Evolutionary conservation across 2,888 invertebrate genomes (phyloP).

Genomic region (Dromius quadrimaculatus): DNA sequence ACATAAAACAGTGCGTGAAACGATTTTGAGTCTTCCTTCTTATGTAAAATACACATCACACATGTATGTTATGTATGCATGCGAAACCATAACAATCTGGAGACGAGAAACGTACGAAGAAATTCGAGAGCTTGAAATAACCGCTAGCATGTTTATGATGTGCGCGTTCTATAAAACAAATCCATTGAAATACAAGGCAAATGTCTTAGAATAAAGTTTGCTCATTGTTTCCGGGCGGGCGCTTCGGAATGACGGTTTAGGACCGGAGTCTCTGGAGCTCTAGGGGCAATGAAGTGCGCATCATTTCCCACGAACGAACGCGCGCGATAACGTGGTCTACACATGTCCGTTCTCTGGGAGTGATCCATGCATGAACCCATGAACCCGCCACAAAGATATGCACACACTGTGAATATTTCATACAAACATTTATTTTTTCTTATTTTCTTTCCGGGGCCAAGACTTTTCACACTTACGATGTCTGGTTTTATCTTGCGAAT

Average conservation of each 20-base stretch:
- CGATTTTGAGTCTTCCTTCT: constrained; percentile 9
- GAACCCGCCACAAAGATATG: too few relatives aligned
- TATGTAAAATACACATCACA: constrained; percentile 19
- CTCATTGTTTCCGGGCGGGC: constrained; percentile 59
- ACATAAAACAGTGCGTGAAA: constrained; percentile 40
- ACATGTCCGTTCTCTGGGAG: constrained; percentile 16
- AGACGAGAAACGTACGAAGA: constrained; percentile 31
- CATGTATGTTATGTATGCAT: constrained; percentile 35
- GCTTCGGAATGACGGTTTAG: constrained; percentile 54
- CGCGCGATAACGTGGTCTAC: constrained; percentile 58
- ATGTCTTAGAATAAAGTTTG: constrained; percentile 65
- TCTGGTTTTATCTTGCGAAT: too few relatives aligned
- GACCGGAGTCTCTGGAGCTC: constrained; percentile 48
- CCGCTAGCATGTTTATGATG: constrained; percentile 57
- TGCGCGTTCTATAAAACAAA: constrained; percentile 61
- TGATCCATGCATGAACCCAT: constrained; percentile 32
- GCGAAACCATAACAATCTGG: constrained; percentile 45
- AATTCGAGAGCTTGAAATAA: constrained; percentile 30
- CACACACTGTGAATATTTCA: too few relatives aligned
- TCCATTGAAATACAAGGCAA: constrained; percentile 64
- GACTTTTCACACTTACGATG: too few relatives aligned
- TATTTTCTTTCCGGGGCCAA: too few relatives aligned
- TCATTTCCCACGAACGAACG: constrained; percentile 62
- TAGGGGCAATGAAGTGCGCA: constrained; percentile 65
- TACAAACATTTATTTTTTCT: too few relatives aligned